Evolutionary conservation across 2,113 vertebrate genomes (phyloP).

Genomic region (Mormyrus iriodes): DNA sequence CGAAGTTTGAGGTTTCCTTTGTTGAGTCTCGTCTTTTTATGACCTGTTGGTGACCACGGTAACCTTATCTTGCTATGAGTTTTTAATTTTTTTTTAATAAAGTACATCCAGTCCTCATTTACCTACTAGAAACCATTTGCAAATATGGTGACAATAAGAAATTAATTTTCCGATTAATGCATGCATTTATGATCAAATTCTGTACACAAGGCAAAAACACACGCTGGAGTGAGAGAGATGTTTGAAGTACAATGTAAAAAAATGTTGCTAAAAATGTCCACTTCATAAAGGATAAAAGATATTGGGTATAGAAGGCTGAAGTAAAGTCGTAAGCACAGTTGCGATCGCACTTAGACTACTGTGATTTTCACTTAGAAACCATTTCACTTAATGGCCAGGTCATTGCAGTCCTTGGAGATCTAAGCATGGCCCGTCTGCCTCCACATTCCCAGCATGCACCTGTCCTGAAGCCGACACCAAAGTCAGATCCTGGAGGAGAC

Average conservation of each 20-base stretch:
- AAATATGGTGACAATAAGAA: not conserved
- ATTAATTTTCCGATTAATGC: not conserved
- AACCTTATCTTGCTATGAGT: not conserved
- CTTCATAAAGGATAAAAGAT: not conserved
- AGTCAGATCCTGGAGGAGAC: slow-evolving; percentile 57
- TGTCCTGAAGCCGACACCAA: slow-evolving; percentile 64
- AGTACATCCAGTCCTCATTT: not conserved
- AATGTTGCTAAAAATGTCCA: not conserved
- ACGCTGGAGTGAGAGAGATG: not conserved
- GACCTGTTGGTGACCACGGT: not conserved
- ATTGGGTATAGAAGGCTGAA: not conserved
- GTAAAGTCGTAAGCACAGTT: not conserved
- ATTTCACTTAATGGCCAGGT: not conserved
- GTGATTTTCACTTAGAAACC: not conserved
- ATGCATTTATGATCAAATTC: not conserved
- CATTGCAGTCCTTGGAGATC: not conserved
- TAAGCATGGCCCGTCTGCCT: slow-evolving; percentile 33
- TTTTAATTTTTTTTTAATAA: not conserved
- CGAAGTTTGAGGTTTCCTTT: not conserved
- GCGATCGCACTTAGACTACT: not conserved
- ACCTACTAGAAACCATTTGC: not conserved
- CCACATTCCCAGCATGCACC: slow-evolving; percentile 47
- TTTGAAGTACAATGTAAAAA: not conserved
- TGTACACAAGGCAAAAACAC: not conserved
- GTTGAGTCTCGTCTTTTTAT: not conserved